Base-by-base conservation (phyloP, 2,888 invertebrate species). In the Spodoptera picta region DNA sequence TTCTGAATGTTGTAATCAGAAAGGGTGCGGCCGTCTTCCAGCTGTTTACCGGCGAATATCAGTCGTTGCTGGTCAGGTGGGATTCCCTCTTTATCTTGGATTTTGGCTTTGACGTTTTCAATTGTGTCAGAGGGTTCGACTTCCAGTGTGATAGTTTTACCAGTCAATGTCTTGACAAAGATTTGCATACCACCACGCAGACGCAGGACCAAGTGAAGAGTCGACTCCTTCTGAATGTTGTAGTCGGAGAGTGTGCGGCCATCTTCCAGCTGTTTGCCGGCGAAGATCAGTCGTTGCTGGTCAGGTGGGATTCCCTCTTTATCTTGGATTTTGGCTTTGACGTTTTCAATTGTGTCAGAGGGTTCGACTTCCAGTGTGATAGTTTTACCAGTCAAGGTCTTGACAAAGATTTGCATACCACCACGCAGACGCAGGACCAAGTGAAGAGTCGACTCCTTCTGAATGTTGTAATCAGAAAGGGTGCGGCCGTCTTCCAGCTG, bases 131-230 rank as follows among this genome's bases (percentile, higher is more conserved):
- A 79, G 0, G 78, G 31, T 0, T 78, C 78, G 0, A 78, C 78
- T 1, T 78, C 78, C 0, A 78, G 4, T 0, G 78, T 78, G 0
- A 78, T 78, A 0, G 78, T 78, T 0, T 78, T 78, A 0, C 78
- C 78, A 2, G 78, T 78, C 2, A 78, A 3, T 0, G 78, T 78
- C 1, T 78, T 78, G 0, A 78, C 78, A 4, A 78, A 78, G 5
- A 78, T 78, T 48, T 78, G 79, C 78, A 78, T 78, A 57, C 78
- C 78, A 44, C 78, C 78, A 6, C 78, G 60, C 0, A 78, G 65
- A 61, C 78, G 79, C 0, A 78, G 3, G 0, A 78, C 78, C 0
- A 78, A 65, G 0, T 78, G 78, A 0, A 78, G 14, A 0, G 78
- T 78, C 0, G 78, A 78, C 0, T 78, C 78, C 0, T 78, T 78